Percentiles rank a stretch among this genome's conserved stretches.
Conservation (phyloP, 53 echinoderm and acorn worm genomes). For the Mesocentrotus franciscanus region DNA sequence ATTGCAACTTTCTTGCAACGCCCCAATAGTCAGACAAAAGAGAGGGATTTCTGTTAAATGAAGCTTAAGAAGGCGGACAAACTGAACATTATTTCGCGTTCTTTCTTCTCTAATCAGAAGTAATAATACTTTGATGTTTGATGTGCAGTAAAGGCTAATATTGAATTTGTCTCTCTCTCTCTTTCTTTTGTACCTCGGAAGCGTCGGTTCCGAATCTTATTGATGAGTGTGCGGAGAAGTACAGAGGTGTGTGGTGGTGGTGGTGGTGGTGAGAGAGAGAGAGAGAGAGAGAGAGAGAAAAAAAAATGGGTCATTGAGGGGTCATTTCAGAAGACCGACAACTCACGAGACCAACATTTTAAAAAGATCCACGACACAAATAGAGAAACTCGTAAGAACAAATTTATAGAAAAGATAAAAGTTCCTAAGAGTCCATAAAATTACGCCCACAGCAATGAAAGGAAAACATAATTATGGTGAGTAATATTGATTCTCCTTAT, state of each 20-base stretch:
- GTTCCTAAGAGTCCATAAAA: too few relatives aligned
- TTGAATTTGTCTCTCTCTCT: conserved; percentile 15
- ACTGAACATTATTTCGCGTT: conserved; percentile 11
- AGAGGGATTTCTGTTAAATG: background rate
- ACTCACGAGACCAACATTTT: too few relatives aligned
- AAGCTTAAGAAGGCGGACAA: conserved; percentile 3
- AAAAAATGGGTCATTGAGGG: background rate
- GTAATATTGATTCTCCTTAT: too few relatives aligned
- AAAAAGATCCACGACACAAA: too few relatives aligned
- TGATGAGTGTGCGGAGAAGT: background rate
- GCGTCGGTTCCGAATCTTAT: background rate
- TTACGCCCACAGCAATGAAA: too few relatives aligned
- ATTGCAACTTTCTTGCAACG: too few relatives aligned
- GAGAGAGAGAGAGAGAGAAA: background rate
- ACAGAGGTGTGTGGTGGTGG: background rate
- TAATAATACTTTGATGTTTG: conserved; percentile 9
- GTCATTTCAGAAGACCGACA: background rate
- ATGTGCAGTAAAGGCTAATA: background rate
- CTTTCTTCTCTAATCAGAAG: conserved; percentile 35
- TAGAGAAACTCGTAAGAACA: too few relatives aligned
- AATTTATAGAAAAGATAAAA: too few relatives aligned
- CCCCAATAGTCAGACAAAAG: too few relatives aligned
- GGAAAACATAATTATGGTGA: too few relatives aligned
- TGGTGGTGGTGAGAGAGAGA: background rate
- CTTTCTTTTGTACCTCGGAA: background rate